Evolutionary conservation across 2,888 invertebrate genomes (phyloP).

Genomic region (Schizotus pectinicornis): DNA sequence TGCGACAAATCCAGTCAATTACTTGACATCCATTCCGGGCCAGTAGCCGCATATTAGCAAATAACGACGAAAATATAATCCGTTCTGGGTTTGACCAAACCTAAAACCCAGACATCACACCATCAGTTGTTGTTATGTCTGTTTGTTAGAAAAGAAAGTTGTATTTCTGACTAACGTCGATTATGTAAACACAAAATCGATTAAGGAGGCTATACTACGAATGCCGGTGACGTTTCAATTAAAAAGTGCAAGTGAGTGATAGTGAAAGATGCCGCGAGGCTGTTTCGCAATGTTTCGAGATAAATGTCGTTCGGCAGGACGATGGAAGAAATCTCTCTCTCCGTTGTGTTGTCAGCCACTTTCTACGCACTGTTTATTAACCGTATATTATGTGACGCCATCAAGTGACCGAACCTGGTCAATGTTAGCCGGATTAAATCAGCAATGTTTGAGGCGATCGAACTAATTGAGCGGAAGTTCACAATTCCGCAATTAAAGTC

Average conservation of each 20-base stretch:
- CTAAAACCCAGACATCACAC: constrained; percentile 5
- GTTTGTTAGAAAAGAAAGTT: constrained; percentile 19
- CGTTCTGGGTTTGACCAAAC: too few species aligned
- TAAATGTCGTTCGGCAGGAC: constrained; percentile 18
- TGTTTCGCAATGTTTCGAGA: constrained; percentile 17
- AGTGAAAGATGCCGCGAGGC: constrained; percentile 25
- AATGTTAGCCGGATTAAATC: neutral
- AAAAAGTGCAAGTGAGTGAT: constrained; percentile 28
- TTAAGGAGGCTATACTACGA: constrained; percentile 19
- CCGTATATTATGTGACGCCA: constrained; percentile 11
- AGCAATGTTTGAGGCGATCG: too few species aligned
- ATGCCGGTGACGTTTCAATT: constrained; percentile 22
- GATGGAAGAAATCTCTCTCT: constrained; percentile 20
- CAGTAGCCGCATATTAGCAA: too few species aligned
- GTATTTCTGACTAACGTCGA: constrained; percentile 4
- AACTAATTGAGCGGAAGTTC: too few species aligned
- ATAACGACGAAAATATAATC: too few species aligned
- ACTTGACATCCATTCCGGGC: too few species aligned
- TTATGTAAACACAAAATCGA: constrained; percentile 25
- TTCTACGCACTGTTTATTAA: constrained; percentile 22
- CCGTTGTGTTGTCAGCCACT: constrained; percentile 11
- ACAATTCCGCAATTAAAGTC: too few species aligned
- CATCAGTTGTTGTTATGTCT: constrained; percentile 7
- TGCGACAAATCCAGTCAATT: too few species aligned
- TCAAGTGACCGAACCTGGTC: too few species aligned